phyloP scores from a whole-genome alignment of 2,888 invertebrate genomes.

The Heliconius hortense region DNA sequence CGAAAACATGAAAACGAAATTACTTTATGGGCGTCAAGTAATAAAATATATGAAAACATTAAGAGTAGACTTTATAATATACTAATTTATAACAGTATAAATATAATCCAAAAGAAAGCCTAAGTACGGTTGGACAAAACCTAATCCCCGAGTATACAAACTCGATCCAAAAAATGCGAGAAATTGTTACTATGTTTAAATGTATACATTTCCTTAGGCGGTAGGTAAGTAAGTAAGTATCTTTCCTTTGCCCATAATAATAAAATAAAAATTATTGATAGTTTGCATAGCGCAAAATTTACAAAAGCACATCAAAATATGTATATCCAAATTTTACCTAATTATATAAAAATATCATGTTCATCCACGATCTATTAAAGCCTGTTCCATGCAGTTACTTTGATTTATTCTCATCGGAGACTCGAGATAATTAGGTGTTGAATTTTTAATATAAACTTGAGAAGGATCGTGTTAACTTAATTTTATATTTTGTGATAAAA shows the following conservation, averaged over 20 bases:
- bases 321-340: conserved; percentile 40
- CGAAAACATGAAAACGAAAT: not conserved
- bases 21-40: not conserved
- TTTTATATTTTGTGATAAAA: conserved; percentile 17
- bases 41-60: not conserved
- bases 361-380: conserved; percentile 64
- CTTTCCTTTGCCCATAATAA: not conserved
- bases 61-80: not conserved
- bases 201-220: not conserved
- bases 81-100: not conserved
- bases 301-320: conserved; percentile 57
- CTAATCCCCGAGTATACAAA: not conserved
- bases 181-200: not conserved
- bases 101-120: too few species aligned
- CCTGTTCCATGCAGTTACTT: conserved; percentile 66
- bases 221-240: not conserved
- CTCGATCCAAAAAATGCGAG: not conserved
- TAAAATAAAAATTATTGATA: not conserved
- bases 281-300: conserved; percentile 39
- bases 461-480: conserved; percentile 9
- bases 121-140: not conserved
- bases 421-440: conserved; percentile 43
- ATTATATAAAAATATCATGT: conserved; percentile 50
- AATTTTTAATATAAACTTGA: conserved; percentile 24
- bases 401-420: conserved; percentile 44